Evolutionary conservation across 2,888 invertebrate genomes (phyloP).

Genomic region (Drosophila lutescens): DNA sequence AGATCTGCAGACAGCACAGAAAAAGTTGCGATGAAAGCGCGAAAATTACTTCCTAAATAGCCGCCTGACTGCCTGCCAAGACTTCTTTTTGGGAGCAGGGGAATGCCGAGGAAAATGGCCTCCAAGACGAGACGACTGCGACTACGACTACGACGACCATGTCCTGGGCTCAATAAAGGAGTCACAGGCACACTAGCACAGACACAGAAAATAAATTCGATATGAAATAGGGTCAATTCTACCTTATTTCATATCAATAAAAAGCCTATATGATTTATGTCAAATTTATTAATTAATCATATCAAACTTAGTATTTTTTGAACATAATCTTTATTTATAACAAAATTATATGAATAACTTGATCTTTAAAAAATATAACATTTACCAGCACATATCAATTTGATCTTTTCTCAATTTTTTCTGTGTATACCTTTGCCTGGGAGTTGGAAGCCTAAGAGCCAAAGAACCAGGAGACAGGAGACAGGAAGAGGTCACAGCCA

Average conservation of each 20-base stretch:
- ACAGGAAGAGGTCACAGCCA: constrained; percentile 44
- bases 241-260: too few species aligned
- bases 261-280: too few species aligned
- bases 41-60: constrained; percentile 79
- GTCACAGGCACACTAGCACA: constrained; percentile 51
- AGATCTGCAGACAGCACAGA: constrained; percentile 53
- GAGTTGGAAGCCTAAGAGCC: not conserved
- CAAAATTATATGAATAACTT: too few species aligned
- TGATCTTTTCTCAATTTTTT: too few species aligned
- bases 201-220: not conserved
- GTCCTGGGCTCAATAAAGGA: constrained; percentile 67
- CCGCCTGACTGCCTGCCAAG: constrained; percentile 78
- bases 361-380: too few species aligned
- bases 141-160: constrained; percentile 40
- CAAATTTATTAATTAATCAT: too few species aligned
- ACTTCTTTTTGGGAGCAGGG: constrained; percentile 20
- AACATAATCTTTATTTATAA: too few species aligned
- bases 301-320: too few species aligned
- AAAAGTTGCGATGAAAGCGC: constrained; percentile 73
- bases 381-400: too few species aligned
- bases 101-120: constrained; percentile 1
- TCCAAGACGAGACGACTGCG: constrained; percentile 28
- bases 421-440: not conserved
- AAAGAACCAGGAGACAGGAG: constrained; percentile 15
- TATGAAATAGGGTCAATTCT: too few species aligned